These are phyloP conservation scores for Drosophila gaucha DNA, from an alignment of 2,888 invertebrate genomes.

Conservation along the genomic window DNA sequence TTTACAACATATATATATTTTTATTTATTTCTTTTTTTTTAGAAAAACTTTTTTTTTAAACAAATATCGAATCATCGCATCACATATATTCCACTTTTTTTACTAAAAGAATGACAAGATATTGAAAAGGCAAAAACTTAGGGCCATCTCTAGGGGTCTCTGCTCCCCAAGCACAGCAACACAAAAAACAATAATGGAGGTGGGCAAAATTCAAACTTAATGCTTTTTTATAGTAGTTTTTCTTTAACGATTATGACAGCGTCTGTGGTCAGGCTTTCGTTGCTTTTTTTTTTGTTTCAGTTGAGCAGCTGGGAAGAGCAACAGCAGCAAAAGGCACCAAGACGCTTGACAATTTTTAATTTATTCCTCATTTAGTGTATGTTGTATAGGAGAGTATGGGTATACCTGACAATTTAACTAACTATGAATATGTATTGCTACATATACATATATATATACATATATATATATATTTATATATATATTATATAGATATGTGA, in stretches of 20 bases:
- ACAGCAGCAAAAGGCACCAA: neutral
- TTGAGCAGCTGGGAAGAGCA: neutral
- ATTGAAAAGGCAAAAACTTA: too few relatives aligned
- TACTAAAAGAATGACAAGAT: too few relatives aligned
- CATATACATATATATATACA: slow-evolving; percentile 18
- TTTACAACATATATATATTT: too few relatives aligned
- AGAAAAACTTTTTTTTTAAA: too few relatives aligned
- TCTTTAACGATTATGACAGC: slow-evolving; percentile 62
- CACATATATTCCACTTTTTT: too few relatives aligned
- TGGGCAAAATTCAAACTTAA: slow-evolving; percentile 61
- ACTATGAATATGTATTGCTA: slow-evolving; percentile 24
- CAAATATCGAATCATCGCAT: too few relatives aligned
- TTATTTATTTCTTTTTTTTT: too few relatives aligned
- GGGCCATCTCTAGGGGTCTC: slow-evolving; percentile 32
- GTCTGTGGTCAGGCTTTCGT: slow-evolving; percentile 47
- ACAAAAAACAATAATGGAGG: slow-evolving; percentile 39
- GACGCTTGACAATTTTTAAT: slow-evolving; percentile 29
- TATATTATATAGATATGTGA: slow-evolving; percentile 7
- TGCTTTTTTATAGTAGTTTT: slow-evolving; percentile 70
- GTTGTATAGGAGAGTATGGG: neutral
- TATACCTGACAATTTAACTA: slow-evolving; percentile 8
- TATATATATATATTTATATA: slow-evolving; percentile 22
- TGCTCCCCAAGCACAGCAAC: slow-evolving; percentile 46
- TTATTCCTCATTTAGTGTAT: slow-evolving; percentile 9
- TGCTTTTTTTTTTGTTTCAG: slow-evolving; percentile 34